Evolutionary conservation across 2,888 invertebrate species (phyloP), one percentile per base, ranked within the genome.

Genomic region (Cremastinae sp.): DNA sequence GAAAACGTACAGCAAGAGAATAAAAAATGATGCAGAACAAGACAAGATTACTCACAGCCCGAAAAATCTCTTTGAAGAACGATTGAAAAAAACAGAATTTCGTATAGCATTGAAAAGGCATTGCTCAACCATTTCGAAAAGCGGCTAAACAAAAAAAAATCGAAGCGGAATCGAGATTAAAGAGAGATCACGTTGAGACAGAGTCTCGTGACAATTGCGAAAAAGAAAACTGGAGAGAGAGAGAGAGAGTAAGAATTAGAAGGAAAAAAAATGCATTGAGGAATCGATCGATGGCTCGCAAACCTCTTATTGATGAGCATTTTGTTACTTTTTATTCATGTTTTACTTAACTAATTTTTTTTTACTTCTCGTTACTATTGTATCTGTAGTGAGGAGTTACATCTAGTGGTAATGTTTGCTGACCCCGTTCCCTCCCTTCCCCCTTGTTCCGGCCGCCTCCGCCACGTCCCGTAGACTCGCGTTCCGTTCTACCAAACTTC

Each of bases 301-400:
- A 86, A 84, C 85, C 83, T 87, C 84, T 84, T 86, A 86, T 87
- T 86, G 85, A 88, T 86, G 84, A 87, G 84, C 85, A 87, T 87
- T 86, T 87, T 88, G 86, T 88, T 89, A 86, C 85, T 87, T 86
- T 87, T 87, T 86, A 87, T 86, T 88, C 86, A 86, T 83, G 85
- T 87, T 87, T 85, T 83, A 81, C 79, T 80, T 81, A 78, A 81
- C 78, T 80, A 20, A 12, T 56, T 54, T 78, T 76, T 84, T 81
- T 82, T 85, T 81, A 83, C 82, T 83, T 78, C 80, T 84, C 83
- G 80, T 77, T 78, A 71, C 77, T 58, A 76, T 79, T 78, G 78
- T 53, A 74, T 75, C 78, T 61, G 69, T 78, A 79, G 62, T 79
- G 83, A 80, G 76, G 75, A 74, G 75, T 70, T 75, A 69, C 79